Percentiles rank a stretch among this genome's conserved stretches.
phyloP scores from a whole-genome alignment of 2,888 invertebrate species.

The Arctia plantaginis region DNA sequence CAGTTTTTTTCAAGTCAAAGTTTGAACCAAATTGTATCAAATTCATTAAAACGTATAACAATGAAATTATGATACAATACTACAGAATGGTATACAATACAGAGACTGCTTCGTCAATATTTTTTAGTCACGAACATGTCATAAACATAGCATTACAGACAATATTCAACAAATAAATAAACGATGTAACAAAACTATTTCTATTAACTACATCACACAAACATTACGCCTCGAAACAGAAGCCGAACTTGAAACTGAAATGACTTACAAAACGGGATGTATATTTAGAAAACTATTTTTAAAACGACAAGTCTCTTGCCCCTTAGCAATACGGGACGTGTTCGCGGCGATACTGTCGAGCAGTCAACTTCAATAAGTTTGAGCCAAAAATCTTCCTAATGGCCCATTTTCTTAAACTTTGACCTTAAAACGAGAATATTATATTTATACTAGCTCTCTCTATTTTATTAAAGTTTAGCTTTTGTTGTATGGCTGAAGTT shows the following conservation, averaged over 20 bases:
- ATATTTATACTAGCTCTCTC: conserved; percentile 33
- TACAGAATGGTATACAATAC: no score
- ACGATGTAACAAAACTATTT: conserved; percentile 25
- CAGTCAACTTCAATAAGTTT: conserved; percentile 40
- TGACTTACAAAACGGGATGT: conserved; percentile 46
- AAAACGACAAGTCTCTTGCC: conserved; percentile 42
- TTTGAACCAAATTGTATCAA: no score
- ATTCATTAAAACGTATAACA: no score
- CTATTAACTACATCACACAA: conserved; percentile 24
- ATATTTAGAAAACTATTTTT: conserved; percentile 59
- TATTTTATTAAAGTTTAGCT: conserved; percentile 29
- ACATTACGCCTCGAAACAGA: conserved; percentile 26
- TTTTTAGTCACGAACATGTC: not conserved
- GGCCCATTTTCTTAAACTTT: conserved; percentile 46
- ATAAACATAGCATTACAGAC: conserved; percentile 8
- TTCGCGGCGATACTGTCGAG: conserved; percentile 19
- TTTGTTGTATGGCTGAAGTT: conserved; percentile 20
- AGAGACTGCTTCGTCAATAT: not conserved
- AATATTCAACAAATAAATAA: conserved; percentile 24
- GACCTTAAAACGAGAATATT: conserved; percentile 43
- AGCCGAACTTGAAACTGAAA: conserved; percentile 45
- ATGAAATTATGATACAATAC: no score
- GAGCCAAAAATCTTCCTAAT: conserved; percentile 46
- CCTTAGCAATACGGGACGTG: conserved; percentile 33
- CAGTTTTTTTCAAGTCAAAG: no score